phyloP scores from a whole-genome alignment of 2,888 invertebrate genomes.

The Bimastos eiseni region DNA sequence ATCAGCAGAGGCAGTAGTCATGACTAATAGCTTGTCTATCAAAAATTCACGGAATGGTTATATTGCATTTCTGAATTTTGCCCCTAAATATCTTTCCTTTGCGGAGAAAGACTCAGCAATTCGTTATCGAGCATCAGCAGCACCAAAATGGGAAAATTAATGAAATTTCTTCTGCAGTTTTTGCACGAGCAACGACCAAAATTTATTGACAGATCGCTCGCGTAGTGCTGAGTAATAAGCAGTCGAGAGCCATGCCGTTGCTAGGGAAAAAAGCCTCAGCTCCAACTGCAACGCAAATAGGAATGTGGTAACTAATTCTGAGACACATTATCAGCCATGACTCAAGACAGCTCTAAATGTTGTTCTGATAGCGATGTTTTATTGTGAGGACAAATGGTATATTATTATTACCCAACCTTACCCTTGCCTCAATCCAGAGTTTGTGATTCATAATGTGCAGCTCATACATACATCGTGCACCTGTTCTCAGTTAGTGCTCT shows the following conservation, averaged over 20 bases:
- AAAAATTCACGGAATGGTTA: not conserved
- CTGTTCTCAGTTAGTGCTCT: not conserved
- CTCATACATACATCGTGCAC: not conserved
- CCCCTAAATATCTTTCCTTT: not conserved
- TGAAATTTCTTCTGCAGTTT: not conserved
- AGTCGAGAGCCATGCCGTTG: not conserved
- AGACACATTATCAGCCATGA: not conserved
- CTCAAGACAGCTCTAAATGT: not conserved
- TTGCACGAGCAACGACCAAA: not conserved
- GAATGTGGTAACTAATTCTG: not conserved
- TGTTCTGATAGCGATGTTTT: not conserved
- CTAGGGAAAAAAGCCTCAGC: not conserved
- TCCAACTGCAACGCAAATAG: not conserved
- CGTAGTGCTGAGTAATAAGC: not conserved
- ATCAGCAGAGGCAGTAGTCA: not conserved
- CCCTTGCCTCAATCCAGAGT: not conserved
- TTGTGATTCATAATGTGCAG: not conserved
- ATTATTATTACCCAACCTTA: not conserved
- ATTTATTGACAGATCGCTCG: not conserved
- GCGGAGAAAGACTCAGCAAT: not conserved
- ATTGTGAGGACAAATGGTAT: not conserved
- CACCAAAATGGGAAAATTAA: conserved; percentile 1
- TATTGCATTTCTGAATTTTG: not conserved
- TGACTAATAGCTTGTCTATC: conserved; percentile 1
- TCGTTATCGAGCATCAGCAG: not conserved